A percentile compares a stretch with the other conserved stretches of the same genome.
Evolutionary conservation across 2,113 vertebrate species (phyloP).

Genomic region (Aphelocoma coerulescens): DNA sequence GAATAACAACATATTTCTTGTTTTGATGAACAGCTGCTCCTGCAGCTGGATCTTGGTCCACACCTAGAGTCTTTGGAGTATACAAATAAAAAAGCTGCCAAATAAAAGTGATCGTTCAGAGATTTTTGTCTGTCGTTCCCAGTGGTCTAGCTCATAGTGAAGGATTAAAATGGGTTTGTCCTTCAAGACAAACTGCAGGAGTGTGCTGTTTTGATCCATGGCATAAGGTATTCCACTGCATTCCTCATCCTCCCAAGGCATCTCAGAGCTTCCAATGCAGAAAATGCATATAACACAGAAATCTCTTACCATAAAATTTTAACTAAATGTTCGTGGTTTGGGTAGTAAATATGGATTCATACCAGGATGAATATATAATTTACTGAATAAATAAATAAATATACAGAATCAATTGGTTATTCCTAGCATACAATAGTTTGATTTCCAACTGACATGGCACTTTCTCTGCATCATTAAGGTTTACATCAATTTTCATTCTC

Average conservation of each 20-base stretch:
- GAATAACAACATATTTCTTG: background rate
- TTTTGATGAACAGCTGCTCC: background rate
- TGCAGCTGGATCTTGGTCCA: background rate
- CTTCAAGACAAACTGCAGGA: background rate
- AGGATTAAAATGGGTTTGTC: background rate
- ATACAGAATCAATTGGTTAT: background rate
- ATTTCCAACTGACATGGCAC: background rate
- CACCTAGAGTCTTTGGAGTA: background rate
- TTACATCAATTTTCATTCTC: background rate
- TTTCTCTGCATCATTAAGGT: background rate
- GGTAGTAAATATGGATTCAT: background rate
- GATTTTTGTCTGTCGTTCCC: background rate
- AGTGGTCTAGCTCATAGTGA: background rate
- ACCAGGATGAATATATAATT: background rate
- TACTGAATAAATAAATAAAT: background rate
- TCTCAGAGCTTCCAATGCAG: background rate
- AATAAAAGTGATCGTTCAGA: background rate
- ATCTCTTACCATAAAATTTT: background rate
- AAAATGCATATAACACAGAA: background rate
- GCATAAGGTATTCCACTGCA: background rate
- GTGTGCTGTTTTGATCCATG: background rate
- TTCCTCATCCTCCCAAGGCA: background rate
- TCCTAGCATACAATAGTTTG: background rate
- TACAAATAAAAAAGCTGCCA: background rate
- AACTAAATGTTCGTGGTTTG: background rate